Evolutionary conservation across 2,797 vertebrate genomes (phyloP), one percentile per base, ranked within the genome.

Genomic region (Chanos chanos): DNA sequence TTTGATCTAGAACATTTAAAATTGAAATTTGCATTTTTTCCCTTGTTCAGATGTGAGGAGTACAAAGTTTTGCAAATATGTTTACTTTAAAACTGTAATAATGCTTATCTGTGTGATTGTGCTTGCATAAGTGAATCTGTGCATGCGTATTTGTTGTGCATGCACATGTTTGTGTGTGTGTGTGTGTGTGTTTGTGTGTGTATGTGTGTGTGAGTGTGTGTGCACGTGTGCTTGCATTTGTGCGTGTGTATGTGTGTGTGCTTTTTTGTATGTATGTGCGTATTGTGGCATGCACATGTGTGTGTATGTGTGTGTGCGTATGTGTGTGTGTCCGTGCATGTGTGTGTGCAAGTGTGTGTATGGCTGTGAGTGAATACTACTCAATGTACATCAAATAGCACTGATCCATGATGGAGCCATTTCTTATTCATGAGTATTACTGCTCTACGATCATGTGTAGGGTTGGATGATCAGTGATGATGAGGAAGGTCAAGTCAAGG

Each of bases 311-410:
- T 30, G 44, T 4, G 7, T 40, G 9, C 15, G 53, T 16, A 27
- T 25, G 19, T 33, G 39, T 39, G 24, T 9, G n/a, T 34, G 33
- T 8, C 40, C 9, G 16, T 28, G 45, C 13, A 3, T 12, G 22
- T 31, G n/a, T 10, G 28, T 43, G 37, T 13, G 1, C 39, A 44
- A 24, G 13, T 41, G 27, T 25, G 54, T 12, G 15, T 7, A 25
- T 39, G 24, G 45, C 62, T 31, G 30, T 15, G 6, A 24, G 19
- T 61, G 59, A 66, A 58, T 60, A 72, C 57, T 45, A 51, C 56
- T 68, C 36, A 68, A 68, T 70, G 60, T 52, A 76, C 67, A 71
- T 63, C 41, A 60, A 66, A 76, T 59, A 60, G 40, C 67, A 56
- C 36, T 25, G 5, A 4, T 39, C 33, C 33, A 60, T 66, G 66